Base-by-base conservation (phyloP, 2,797 vertebrate species). In the Epinephelus awoara region DNA sequence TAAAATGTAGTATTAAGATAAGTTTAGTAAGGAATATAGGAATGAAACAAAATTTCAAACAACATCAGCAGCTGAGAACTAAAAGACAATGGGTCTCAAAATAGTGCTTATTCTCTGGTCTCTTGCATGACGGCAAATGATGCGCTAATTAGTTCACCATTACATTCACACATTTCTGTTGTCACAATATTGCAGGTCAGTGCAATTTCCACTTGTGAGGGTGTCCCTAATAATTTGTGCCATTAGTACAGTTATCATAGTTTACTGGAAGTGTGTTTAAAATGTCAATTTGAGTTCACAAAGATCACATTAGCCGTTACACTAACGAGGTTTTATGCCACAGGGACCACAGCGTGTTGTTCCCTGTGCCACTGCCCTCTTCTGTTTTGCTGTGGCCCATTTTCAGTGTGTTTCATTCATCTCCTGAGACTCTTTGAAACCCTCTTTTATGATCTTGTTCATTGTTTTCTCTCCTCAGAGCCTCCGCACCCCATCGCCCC, bases 401-500 rank as follows among this genome's bases (percentile, higher is more conserved):
- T 72, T 79, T 72, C 52, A 17, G 0, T 66, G 14, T 29, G 21
- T 69, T 69, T 63, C 56, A 27, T 76, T 75, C 27, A 38, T 78
- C 52, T 21, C 9, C 0, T 34, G 13, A 54, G 52, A 5, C 63
- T 2, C 46, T 72, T 76, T 83, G 27, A 85, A 86, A 77, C 38
- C 38, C 13, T 42, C 56, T 73, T 72, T 67, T 49, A 27, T 78
- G 56, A 68, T 74, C 21, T n/a, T 59, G 34, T 74, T 67, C 42
- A 56, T 80, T 81, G 38, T 71, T 77, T 74, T 85, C 42, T 85
- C 63, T 83, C 72, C 74, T 75, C 94, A 99, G 98, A 99, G 88
- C 98, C 98, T 0, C 98, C 98, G 1, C 96, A 97, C 79, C 98
- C 98, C 2, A 99, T 99, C 25, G 98, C 98, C 19, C 98, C 98